A percentile compares a stretch with the other conserved stretches of the same genome.
Evolutionary conservation across 2,797 vertebrate species (phyloP).

Genomic region (Acanthornis magna): DNA sequence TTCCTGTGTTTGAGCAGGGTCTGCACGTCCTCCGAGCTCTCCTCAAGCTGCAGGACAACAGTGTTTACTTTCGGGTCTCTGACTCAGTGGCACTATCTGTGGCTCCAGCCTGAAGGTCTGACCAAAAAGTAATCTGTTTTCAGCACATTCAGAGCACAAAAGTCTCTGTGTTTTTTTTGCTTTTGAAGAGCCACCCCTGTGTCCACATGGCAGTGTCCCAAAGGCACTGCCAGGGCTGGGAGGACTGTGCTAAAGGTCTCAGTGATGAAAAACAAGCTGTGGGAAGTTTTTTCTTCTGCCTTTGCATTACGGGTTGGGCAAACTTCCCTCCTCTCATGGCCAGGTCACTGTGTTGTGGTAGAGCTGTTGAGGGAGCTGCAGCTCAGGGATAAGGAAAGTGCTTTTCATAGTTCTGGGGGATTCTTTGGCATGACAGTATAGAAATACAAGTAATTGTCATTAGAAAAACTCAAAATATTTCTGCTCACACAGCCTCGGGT

Average conservation of each 20-base stretch:
- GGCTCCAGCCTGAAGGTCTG: background rate
- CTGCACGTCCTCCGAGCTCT: background rate
- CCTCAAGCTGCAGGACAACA: background rate
- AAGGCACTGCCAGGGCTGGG: background rate
- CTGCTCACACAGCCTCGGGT: background rate
- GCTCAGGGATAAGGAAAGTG: background rate
- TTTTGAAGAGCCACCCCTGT: background rate
- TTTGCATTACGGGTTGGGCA: background rate
- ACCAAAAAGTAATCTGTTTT: background rate
- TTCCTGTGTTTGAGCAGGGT: conserved; percentile 8
- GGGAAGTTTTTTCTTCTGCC: background rate
- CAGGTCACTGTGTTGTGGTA: background rate
- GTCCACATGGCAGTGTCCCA: background rate
- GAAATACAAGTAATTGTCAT: background rate
- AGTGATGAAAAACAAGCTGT: background rate
- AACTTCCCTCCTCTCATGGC: background rate
- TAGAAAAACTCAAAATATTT: background rate
- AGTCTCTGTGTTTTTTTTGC: background rate
- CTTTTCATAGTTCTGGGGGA: background rate
- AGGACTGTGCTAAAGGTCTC: background rate
- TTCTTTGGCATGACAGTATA: background rate
- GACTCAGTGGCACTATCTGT: background rate
- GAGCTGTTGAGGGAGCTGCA: background rate
- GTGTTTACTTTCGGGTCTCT: background rate
- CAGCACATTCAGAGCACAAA: background rate